These are phyloP conservation scores for Stegodyphus mimosarum DNA, from an alignment of 1,140 invertebrate genomes.

Conservation along the genomic window DNA sequence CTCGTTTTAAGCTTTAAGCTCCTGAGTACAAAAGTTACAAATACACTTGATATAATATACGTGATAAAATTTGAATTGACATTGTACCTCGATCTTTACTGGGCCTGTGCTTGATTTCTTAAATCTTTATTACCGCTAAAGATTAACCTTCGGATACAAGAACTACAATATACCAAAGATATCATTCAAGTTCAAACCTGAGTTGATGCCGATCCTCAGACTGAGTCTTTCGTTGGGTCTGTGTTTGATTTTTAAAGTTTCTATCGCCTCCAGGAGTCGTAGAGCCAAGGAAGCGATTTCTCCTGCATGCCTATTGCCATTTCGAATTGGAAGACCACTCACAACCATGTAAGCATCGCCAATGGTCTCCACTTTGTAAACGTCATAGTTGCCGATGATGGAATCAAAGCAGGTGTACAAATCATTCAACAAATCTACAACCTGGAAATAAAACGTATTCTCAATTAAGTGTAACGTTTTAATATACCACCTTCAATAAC, in stretches of 20 bases:
- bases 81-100: no score
- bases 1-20: no score
- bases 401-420: slow-evolving; percentile 82
- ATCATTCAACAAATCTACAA: slow-evolving; percentile 82
- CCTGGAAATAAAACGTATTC: slow-evolving; percentile 69
- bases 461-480: slow-evolving; percentile 76
- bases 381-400: slow-evolving; percentile 82
- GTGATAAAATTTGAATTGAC: no score
- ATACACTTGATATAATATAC: no score
- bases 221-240: slow-evolving; percentile 77
- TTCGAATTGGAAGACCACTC: slow-evolving; percentile 75
- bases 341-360: slow-evolving; percentile 66
- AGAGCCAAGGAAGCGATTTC: slow-evolving; percentile 86
- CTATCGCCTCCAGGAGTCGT: slow-evolving; percentile 77
- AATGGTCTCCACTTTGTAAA: slow-evolving; percentile 72
- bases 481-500: no score
- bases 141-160: no score
- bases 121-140: no score
- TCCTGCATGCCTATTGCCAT: slow-evolving; percentile 77
- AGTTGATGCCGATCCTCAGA: slow-evolving; percentile 78
- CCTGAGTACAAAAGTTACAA: no score
- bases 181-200: slow-evolving; percentile 66
- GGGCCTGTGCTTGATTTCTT: no score
- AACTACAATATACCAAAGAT: no score
- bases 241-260: slow-evolving; percentile 80